Evolutionary conservation across 2,797 vertebrate species (phyloP).

Genomic region (Oophaga sylvatica): DNA sequence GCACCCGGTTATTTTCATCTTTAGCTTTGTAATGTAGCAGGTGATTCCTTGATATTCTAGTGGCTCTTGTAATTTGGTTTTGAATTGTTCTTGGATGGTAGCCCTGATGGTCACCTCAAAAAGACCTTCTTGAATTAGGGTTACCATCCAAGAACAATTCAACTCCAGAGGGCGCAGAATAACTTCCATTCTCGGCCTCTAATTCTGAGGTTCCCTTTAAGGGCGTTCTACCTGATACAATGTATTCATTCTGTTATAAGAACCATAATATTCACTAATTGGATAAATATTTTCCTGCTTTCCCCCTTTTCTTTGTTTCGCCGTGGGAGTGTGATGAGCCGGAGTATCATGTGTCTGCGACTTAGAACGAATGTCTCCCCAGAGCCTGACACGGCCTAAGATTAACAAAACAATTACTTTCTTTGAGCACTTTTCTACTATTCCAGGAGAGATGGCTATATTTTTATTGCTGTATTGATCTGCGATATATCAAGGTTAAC

Average conservation of each 20-base stretch:
- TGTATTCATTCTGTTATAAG: neutral
- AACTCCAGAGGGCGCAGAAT: no score
- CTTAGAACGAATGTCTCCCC: neutral
- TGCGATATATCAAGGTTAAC: conserved; percentile 41
- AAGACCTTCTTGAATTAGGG: no score
- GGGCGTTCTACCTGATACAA: neutral
- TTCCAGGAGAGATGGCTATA: conserved; percentile 23
- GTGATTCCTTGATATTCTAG: no score
- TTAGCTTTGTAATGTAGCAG: no score
- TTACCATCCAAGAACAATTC: no score
- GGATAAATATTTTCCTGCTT: conserved; percentile 6
- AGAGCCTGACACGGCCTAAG: conserved; percentile 14
- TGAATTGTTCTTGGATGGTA: no score
- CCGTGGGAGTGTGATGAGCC: neutral
- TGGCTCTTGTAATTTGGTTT: no score
- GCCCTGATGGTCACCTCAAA: no score
- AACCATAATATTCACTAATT: neutral
- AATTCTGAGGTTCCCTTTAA: neutral
- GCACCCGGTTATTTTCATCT: no score
- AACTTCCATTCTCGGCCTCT: neutral
- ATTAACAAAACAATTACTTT: conserved; percentile 41
- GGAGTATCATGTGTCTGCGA: conserved; percentile 11
- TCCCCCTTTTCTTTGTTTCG: neutral
- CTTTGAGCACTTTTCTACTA: conserved; percentile 12
- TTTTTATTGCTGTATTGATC: conserved; percentile 48